phyloP scores from a whole-genome alignment of 2,797 vertebrate genomes.

The Morelia viridis region DNA sequence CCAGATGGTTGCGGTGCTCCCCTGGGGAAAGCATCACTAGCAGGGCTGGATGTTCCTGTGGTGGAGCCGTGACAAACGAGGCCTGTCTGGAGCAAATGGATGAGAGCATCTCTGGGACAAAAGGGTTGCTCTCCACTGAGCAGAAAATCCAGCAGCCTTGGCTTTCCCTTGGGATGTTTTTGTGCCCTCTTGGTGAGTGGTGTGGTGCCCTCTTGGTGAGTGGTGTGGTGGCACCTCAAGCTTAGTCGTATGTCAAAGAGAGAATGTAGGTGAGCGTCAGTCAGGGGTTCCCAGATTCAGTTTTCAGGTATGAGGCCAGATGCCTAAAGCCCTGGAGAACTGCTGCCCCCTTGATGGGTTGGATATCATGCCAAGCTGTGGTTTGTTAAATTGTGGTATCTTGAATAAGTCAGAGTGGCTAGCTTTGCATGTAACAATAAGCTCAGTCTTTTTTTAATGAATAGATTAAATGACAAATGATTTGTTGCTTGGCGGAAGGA shows the following conservation, averaged over 20 bases:
- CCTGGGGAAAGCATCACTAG: not conserved
- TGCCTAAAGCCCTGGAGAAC: not conserved
- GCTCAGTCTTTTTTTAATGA: not conserved
- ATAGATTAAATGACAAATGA: not conserved
- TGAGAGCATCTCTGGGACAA: not conserved
- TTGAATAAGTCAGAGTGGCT: not conserved
- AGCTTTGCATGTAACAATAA: not conserved
- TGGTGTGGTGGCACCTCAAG: no score
- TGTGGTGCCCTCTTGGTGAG: not conserved
- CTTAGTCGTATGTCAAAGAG: not conserved
- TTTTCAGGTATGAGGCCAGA: no score
- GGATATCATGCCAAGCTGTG: not conserved
- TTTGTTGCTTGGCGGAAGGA: not conserved
- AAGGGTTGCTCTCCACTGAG: not conserved
- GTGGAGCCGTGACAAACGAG: conserved; percentile 8
- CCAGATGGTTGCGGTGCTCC: conserved; percentile 16
- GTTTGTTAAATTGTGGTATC: not conserved
- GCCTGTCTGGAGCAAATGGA: not conserved
- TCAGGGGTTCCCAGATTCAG: not conserved
- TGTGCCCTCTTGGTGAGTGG: not conserved
- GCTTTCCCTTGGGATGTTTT: not conserved
- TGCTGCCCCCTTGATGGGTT: not conserved
- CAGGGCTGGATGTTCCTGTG: not conserved
- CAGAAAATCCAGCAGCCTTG: not conserved
- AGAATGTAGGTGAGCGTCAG: not conserved